Base-by-base conservation (phyloP, 2,113 vertebrate genomes). In the Gadus macrocephalus region DNA sequence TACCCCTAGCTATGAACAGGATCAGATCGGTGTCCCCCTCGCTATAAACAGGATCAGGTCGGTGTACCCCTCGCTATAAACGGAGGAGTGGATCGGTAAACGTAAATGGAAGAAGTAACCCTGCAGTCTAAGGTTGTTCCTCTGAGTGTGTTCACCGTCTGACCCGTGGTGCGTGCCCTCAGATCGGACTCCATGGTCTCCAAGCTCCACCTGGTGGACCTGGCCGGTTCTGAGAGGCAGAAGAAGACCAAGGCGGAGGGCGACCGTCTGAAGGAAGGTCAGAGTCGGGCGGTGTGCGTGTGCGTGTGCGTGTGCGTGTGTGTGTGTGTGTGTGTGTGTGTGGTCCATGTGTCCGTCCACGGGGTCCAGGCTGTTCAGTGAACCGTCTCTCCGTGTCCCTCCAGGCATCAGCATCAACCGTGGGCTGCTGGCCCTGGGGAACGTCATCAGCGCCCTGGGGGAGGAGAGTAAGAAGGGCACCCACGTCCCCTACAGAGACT, bases 161-260 rank as follows among this genome's bases (percentile, higher is more conserved):
- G 1, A 35, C 6, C 31, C 2, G 4, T 4, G 31, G 31, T 35
- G 4, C 0, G 31, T 3, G 31, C 4, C 31, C 79, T 31, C 71
- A 92, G 92, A 62, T 78, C 5, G 0, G 91, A 92, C 53, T 77
- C 84, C 0, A 49, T 92, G 76, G 91, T 91, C 70, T 96, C 92
- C 35, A 99, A 99, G 81, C 81, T 99, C 0, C 96, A 98, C 76
- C 91, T 99, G 25, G 97, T 99, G 73, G 97, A 99, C 80, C 88
- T 99, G 9, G 97, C 97, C 72, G 97, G 97, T 63, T 99, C 97
- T 1, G 97, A 99, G 81, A 94, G 97, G 68, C 96, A 98, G 71
- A 98, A 99, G 83, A 98, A 98, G 86, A 98, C 96, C 4, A 98
- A 98, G 78, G 95, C 97, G 12, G 95, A 99, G 85, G 97, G 97